Base-by-base conservation (phyloP, 2,888 invertebrate species). In the Rhabditoides inermis region DNA sequence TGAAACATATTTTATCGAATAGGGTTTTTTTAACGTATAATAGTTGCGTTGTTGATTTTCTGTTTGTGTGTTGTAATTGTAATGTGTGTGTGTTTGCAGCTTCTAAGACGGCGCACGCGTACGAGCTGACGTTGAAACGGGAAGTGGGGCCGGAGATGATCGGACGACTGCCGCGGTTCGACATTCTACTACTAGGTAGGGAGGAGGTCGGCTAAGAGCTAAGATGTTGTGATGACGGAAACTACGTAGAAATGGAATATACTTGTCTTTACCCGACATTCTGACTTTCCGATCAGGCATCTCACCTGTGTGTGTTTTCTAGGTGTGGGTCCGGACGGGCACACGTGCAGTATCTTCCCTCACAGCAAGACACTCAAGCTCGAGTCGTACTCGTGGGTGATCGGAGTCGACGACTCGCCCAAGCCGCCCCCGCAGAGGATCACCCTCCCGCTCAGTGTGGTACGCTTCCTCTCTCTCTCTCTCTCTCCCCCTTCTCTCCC, bases 281-380 rank as follows among this genome's bases (percentile, higher is more conserved):
- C n/a, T n/a, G n/a, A n/a, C n/a, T n/a, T n/a, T n/a, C n/a, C n/a
- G n/a, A n/a, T n/a, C n/a, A n/a, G n/a, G n/a, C n/a, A n/a, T n/a
- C n/a, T n/a, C n/a, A n/a, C n/a, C n/a, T n/a, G n/a, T n/a, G n/a
- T n/a, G n/a, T n/a, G n/a, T n/a, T n/a, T 99, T 10, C 81, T 99
- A 23, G 98, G 98, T 15, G 86, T 95, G 84, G 98, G 98, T 0
- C 94, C 92, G 0, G 98, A 98, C 77, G 73, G 73, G 1, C 98
- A 98, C 78, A 95, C 94, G 0, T 92, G 92, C 76, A 95, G 95
- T 0, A 79, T 98, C 18, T 98, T 98, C 79, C 95, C 98, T 0
- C 85, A 83, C n/a, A 81, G 82, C 61, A 64, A 69, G 6, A 10
- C 32, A 12, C 26, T 22, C 26, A 26, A 50, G 45, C 7, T 37